Base-by-base conservation (phyloP, 2,113 vertebrate species). In the Triplophysa dalaica region DNA sequence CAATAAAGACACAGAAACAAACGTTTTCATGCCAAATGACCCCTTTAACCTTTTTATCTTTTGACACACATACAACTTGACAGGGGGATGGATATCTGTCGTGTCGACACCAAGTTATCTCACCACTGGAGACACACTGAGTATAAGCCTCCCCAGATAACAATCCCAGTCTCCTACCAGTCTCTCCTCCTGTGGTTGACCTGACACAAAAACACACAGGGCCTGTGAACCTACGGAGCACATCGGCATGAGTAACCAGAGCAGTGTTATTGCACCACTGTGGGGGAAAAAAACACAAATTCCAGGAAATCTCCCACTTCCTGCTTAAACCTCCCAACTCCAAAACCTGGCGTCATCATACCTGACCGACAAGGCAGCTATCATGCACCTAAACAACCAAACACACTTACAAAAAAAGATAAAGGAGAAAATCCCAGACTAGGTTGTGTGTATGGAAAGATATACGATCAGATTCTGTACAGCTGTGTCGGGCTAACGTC, bases 251-350 rank as follows among this genome's bases (percentile, higher is more conserved):
- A 88, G 89, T 89, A 87, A 83, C 87, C 87, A 86, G 87, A 89
- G 85, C 50, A 43, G 87, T 91, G 91, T 92, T 92, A 88, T 93
- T 93, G 89, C 89, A 89, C 90, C 88, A 89, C 89, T 86, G 87
- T 81, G 76, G 89, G 73, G 88, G 88, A 86, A 90, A 91, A 68
- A 90, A 89, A 66, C 70, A 85, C 82, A 90, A 91, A 93, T 94
- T 94, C 93, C 93, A 94, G 93, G 93, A 94, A 94, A 93, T 93
- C 89, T 93, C 90, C 92, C 87, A 88, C 91, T 92, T 94, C 93
- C 93, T 93, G 92, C 82, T 89, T 82, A 75, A 86, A 85, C 87
- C 88, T 88, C 79, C 83, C 67, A 87, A 88, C 88, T 92, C 86
- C 88, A 87, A 8, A 69, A 26, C 41, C 58, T 83, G 82, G 86